Evolutionary conservation across 2,113 vertebrate genomes (phyloP).

Genomic region (Heptranchias perlo): DNA sequence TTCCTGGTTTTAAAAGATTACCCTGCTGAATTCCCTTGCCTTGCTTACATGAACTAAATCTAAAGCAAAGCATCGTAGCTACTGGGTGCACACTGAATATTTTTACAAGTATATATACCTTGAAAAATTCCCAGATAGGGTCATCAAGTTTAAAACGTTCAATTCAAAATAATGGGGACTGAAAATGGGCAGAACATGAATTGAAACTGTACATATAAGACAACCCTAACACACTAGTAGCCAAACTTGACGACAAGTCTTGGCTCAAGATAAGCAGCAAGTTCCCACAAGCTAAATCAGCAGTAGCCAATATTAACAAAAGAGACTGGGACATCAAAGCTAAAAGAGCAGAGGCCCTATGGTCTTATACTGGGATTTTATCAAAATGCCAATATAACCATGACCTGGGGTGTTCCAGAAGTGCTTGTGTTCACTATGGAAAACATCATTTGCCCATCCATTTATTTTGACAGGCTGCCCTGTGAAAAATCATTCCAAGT

Average conservation of each 20-base stretch:
- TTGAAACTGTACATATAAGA: background rate
- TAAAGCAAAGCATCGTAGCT: background rate
- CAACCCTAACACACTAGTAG: background rate
- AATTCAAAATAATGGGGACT: background rate
- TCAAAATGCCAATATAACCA: background rate
- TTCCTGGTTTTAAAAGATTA: background rate
- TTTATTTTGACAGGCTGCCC: background rate
- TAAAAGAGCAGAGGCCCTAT: background rate
- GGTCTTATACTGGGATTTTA: background rate
- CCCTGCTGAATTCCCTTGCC: background rate
- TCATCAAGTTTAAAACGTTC: background rate
- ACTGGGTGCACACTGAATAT: background rate
- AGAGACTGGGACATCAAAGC: background rate
- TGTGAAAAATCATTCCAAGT: background rate
- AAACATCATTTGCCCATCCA: background rate
- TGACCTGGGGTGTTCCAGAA: background rate
- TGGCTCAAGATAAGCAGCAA: background rate
- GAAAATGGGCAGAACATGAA: background rate
- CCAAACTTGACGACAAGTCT: background rate
- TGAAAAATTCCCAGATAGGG: background rate
- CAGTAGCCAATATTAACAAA: background rate
- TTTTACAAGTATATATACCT: background rate
- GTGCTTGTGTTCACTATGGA: background rate
- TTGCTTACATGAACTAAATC: background rate
- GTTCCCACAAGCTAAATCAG: background rate